Evolutionary conservation across 2,888 invertebrate species (phyloP), one percentile per base, ranked within the genome.

Genomic region (Ichneumoninae sp.): DNA sequence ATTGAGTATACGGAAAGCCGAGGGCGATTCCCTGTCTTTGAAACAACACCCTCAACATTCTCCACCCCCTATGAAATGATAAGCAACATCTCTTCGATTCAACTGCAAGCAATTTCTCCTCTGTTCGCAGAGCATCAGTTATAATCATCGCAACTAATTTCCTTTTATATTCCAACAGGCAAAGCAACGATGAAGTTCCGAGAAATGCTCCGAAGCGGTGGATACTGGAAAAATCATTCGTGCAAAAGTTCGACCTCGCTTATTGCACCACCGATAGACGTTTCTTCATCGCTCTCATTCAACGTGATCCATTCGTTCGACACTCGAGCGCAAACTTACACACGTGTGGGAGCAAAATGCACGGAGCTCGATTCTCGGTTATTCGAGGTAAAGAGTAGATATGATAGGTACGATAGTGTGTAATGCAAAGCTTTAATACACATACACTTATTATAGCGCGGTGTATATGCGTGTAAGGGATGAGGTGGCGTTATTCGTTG

Each of bases 401-500:
- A 13, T 16, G 3, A 57, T 57, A 10, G 57, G 22, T 47, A 47
- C 65, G 75, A 75, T 36, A 47, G 22, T 62, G 50, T 13, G 62
- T 33, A 50, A 50, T 36, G 60, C n/a, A 13, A 65, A 65, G n/a
- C 19, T 26, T 57, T 54, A 13, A 36, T 44, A 19, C 50, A 3
- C 57, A 75, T 50, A 75, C 52, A 81, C 75, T 65, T 8, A 13
- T 22, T 13, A 81, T 69, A 71, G 44, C 76, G 75, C 44, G 44
- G 50, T 76, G 47, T 71, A 50, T 71, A 71, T 47, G 30, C 7
- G 65, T 40, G 60, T 66, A 65, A 83, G 72, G 84, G 81, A 79
- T 80, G 86, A 81, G 40, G 72, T 79, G 69, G 70, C 89, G 87
- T 89, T 87, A 62, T 33, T 87, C 87, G 89, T 90, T 90, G 91